These are phyloP conservation scores for Tokudaia tokunoshimensis DNA, from an alignment of 2,797 vertebrate species.

Conservation along the genomic window DNA sequence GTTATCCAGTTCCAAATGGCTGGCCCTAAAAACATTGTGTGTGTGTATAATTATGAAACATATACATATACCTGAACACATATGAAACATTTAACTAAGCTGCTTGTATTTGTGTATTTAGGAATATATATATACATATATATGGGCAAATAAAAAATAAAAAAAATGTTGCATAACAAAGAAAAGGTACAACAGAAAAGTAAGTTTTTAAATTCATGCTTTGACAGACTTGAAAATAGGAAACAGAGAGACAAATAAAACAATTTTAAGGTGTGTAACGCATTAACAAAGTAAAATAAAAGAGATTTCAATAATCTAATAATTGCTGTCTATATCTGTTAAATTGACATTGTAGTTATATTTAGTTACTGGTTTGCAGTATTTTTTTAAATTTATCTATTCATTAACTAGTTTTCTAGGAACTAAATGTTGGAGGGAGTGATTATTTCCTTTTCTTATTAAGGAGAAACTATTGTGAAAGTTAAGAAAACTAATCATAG, in stretches of 20 bases:
- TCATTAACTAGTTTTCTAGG: not conserved
- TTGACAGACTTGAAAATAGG: not conserved
- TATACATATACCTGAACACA: too few relatives aligned
- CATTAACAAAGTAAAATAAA: not conserved
- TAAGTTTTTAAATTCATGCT: not conserved
- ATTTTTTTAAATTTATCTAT: not conserved
- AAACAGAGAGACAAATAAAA: not conserved
- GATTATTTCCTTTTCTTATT: not conserved
- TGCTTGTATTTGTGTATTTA: not conserved
- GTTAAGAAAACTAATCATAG: not conserved
- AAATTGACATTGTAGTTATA: not conserved
- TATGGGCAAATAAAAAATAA: not conserved
- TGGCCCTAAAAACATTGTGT: too few relatives aligned
- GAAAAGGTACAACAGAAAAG: not conserved
- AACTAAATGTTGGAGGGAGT: not conserved
- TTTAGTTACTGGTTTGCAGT: not conserved
- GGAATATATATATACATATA: not conserved
- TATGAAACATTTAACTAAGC: not conserved
- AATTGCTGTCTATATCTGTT: not conserved
- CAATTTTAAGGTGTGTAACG: not conserved
- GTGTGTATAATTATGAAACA: too few relatives aligned
- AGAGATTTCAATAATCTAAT: not conserved
- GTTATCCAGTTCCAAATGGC: not conserved
- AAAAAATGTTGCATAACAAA: not conserved
- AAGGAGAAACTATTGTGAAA: not conserved